Base-by-base conservation (phyloP, 1,140 invertebrate genomes). In the Procambarus virginalis region DNA sequence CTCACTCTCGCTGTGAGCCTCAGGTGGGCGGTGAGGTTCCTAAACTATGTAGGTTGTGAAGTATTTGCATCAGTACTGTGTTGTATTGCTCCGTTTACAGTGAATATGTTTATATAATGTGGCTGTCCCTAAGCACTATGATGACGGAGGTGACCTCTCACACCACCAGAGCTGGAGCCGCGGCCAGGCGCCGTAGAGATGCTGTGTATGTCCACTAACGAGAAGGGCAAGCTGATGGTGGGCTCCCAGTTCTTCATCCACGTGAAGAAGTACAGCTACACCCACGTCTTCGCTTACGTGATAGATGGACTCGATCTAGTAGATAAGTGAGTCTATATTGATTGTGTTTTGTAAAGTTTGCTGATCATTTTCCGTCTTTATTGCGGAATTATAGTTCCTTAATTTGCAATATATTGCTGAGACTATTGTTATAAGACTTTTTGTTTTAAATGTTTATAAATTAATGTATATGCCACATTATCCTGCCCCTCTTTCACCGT, bases 171-270 rank as follows among this genome's bases (percentile, higher is more conserved):
- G 14, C 76, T 92, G 81, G 89, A 92, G 81, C 88, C 91, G 4
- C 95, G 96, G 0, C 94, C 97, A 14, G 97, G 97, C 12, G 96
- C 96, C 2, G 96, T 97, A 1, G 97, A 97, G 45, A 97, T 97
- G 97, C 94, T 97, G 45, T 94, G 97, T 6, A 97, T 96, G 76
- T 97, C 97, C 92, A 97, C 96, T 93, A 95, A 96, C 5, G 96
- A 97, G 93, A 96, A 97, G 92, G 97, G 96, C 92, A 93, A 96
- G 68, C 96, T 97, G 55, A 96, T 97, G 95, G 97, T 97, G 0
- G 97, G 97, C 45, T 97, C 97, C 64, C 97, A 97, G 93, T 97
- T 97, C 94, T 96, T 97, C 76, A 96, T 97, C 86, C 95, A 96
- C 83, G 96, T 96, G n/a, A 90, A 91, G 85, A 92, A 92, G 87